Evolutionary conservation across 1,140 invertebrate species (phyloP), one percentile per base, ranked within the genome.

Genomic region (Sarcophaga bullata): DNA sequence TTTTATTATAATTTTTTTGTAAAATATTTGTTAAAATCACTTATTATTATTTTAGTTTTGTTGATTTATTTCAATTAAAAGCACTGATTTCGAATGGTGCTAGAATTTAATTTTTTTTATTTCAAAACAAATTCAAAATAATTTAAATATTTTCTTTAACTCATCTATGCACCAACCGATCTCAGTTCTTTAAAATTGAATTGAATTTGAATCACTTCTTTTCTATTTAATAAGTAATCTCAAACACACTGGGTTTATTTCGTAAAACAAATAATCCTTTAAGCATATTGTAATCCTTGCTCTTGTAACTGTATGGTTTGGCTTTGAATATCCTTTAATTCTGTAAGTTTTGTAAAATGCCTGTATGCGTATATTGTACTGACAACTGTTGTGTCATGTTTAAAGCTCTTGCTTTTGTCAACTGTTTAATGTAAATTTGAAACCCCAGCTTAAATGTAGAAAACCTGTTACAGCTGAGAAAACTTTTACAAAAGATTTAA

Each of bases 81-180:
- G 83, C 83, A 84, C 83, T 84, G 83, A 84, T 84, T 84, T 84
- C 83, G 83, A 84, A 84, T 84, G 83, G 83, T 84, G 83, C 83
- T 84, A 84, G 83, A 84, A 84, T 78, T 83, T 76, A 17, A 68
- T 81, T 75, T 52, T 80, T 50, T 68, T 15, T 68, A 68, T 37
- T 81, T 73, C 19, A 72, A 54, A 19, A 13, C 6, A 3, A 25
- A 19, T 48, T 10, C 47, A 80, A 80, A 50, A 49, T 80, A 25
- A 73, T 62, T 68, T 17, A 54, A 80, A 37, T 25, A 80, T 81
- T 73, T 72, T 72, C 46, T 81, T 54, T 48, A 81, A 13, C 19
- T 19, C 49, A 84, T 84, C 83, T 84, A 84, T 84, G 76, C 83
- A 84, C 83, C 83, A 84, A 84, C 76, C 83, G 83, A 84, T 76